Evolutionary conservation across 2,113 vertebrate species (phyloP).

Genomic region (Leptosomus discolor): DNA sequence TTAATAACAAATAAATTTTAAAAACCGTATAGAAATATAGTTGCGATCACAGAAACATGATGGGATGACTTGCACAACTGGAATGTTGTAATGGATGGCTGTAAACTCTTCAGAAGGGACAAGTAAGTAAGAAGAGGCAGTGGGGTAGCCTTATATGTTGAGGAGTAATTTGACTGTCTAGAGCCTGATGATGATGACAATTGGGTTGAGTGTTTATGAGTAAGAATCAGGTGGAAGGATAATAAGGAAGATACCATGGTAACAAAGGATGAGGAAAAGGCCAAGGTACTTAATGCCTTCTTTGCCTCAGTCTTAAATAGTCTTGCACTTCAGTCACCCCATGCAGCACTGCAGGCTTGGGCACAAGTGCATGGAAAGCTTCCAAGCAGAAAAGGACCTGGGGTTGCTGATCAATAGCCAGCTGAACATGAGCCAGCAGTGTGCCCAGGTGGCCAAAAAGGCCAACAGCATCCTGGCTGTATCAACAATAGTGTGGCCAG

Average conservation of each 20-base stretch:
- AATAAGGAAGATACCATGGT: background rate
- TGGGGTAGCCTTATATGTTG: rapidly evolving
- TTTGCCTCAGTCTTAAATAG: background rate
- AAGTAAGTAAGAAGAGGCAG: background rate
- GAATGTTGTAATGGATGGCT: background rate
- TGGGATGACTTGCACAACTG: background rate
- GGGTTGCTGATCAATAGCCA: background rate
- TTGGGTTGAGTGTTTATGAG: rapidly evolving
- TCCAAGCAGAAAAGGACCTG: background rate
- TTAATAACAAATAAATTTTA: background rate
- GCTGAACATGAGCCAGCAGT: no score
- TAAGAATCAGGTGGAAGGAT: background rate
- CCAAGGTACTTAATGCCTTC: background rate
- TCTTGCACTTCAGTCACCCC: no score
- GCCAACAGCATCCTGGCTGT: no score
- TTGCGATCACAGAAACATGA: background rate
- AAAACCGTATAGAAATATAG: background rate
- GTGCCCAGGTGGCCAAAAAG: no score
- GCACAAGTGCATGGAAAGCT: no score
- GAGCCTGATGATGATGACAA: background rate
- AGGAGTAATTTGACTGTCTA: background rate
- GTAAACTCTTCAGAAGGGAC: background rate
- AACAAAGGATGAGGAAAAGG: background rate
- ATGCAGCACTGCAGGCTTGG: no score
- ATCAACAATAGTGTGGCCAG: no score